Evolutionary conservation across 2,888 invertebrate species (phyloP), one percentile per base, ranked within the genome.

Genomic region (Palloptera scutellata): DNA sequence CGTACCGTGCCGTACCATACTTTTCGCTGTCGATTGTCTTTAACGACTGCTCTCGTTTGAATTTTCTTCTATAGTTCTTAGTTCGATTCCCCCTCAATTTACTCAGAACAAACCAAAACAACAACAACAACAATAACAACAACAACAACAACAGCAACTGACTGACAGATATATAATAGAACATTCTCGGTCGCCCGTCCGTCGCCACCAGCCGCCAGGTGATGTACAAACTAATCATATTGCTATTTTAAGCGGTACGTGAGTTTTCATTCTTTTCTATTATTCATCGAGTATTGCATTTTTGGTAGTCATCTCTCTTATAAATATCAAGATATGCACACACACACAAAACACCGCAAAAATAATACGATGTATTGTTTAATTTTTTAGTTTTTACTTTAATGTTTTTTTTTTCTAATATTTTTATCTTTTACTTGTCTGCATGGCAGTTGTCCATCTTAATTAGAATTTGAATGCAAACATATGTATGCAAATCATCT

Each of bases 201-300:
- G 30, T n/a, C 48, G 19, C 19, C 17, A n/a, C 43, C 72, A 30
- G 72, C 73, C 77, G 76, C 77, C 78, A 76, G 78, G 79, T 78
- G 79, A 79, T 76, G 79, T 79, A 74, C 70, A 70, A 69, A 74
- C 73, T 74, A 79, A 78, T 78, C 78, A 78, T 73, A 63, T 69
- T 73, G 74, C 79, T 78, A 78, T 78, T 78, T 78, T 71, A 57
- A 74, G 70, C 60, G 19, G 30, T 42, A 55, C 48, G 48, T 15
- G 48, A 48, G 48, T 48, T 13, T 48, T 15, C 13, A n/a, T 48
- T 48, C n/a, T 48, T 12, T n/a, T 13, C 12, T 54, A 17, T 54
- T n/a, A 54, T 13, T 54, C 30, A 17, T 8, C 17, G 6, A 54
- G 6, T 19, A 15, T 15, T 54, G 54, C 30, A 15, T 17, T 20